phyloP scores from a whole-genome alignment of 2,888 invertebrate species.

The Desoria tigrina region DNA sequence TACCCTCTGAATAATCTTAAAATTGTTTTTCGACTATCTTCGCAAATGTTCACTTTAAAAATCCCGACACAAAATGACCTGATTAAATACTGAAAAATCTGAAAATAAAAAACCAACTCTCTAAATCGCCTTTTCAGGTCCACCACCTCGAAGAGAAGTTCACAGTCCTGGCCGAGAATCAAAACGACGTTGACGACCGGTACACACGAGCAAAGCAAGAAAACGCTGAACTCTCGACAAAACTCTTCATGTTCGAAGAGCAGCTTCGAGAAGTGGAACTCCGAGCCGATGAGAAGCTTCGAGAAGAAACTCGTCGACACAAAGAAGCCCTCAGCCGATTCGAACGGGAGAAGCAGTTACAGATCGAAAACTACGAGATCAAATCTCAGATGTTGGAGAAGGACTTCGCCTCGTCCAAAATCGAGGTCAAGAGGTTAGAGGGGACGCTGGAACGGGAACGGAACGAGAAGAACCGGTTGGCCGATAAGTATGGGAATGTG shows the following conservation, averaged over 20 bases:
- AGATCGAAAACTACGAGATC: conserved; percentile 66
- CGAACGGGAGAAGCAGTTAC: conserved; percentile 78
- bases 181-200: conserved; percentile 81
- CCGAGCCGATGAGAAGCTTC: conserved; percentile 71
- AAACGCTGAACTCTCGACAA: conserved; percentile 84
- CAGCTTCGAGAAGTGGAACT: conserved; percentile 79
- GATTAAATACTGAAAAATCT: too few relatives aligned
- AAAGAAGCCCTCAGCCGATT: conserved; percentile 78
- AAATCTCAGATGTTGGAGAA: conserved; percentile 69
- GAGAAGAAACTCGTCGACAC: conserved; percentile 81
- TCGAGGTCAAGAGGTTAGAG: conserved; percentile 68
- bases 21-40: too few relatives aligned
- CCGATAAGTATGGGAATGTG: conserved; percentile 63
- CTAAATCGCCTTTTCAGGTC: conserved; percentile 18
- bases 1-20: too few relatives aligned
- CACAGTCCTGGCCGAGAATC: conserved; percentile 82
- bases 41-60: too few relatives aligned
- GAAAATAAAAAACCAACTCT: too few relatives aligned
- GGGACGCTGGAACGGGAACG: conserved; percentile 67
- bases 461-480: conserved; percentile 57
- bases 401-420: conserved; percentile 67
- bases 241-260: conserved; percentile 78
- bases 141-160: conserved; percentile 80
- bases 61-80: too few relatives aligned
- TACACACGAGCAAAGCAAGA: conserved; percentile 88